Conservation (phyloP, 2,888 invertebrate genomes). For the Lutraria lutraria region DNA sequence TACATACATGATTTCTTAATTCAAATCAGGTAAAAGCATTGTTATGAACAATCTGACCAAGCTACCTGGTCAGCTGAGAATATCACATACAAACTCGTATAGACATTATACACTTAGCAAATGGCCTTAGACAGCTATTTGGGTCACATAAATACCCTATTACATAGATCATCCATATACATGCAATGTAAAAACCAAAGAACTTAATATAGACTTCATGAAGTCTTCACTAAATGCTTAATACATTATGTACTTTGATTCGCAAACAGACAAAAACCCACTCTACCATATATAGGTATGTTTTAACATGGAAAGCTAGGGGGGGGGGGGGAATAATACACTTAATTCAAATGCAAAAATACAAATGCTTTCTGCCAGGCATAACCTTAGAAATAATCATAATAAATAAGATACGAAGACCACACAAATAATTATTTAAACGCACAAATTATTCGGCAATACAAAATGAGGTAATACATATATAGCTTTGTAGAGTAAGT, state of each 20-base stretch:
- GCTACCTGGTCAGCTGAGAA: neutral
- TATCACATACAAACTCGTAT: neutral
- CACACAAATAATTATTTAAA: neutral
- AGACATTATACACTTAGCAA: neutral
- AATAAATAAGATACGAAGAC: neutral
- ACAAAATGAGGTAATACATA: neutral
- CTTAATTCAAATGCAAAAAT: neutral
- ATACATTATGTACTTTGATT: neutral
- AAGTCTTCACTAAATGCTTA: neutral
- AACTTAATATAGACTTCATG: neutral
- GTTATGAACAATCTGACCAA: neutral
- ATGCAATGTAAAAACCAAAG: constrained; percentile 1
- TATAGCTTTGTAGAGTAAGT: neutral
- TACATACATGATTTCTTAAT: neutral
- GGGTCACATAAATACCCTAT: neutral
- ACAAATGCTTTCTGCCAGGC: neutral
- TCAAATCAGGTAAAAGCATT: neutral
- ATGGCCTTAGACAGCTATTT: neutral
- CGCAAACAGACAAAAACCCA: neutral
- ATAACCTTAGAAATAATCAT: neutral
- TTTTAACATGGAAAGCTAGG: neutral
- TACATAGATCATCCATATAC: neutral
- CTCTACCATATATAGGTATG: neutral
- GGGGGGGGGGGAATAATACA: neutral
- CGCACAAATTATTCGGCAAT: neutral